Percentiles rank a stretch among this genome's conserved stretches.
These are phyloP conservation scores for Felis chaus DNA, from an alignment of 2,113 vertebrate genomes.

Conservation along the genomic window DNA sequence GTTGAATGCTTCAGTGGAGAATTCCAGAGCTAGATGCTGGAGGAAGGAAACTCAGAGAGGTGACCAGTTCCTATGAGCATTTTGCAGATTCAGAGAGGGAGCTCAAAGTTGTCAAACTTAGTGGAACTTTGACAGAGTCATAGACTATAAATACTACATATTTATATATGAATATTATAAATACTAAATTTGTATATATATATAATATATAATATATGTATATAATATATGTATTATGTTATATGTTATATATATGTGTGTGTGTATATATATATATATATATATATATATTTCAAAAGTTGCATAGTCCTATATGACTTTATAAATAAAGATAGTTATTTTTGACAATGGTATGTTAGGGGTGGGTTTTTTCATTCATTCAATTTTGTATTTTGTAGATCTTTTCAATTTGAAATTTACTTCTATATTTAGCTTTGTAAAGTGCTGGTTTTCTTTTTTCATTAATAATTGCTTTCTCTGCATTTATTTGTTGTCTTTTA, in stretches of 20 bases:
- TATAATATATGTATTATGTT: not conserved
- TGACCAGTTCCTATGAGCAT: not conserved
- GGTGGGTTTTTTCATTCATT: not conserved
- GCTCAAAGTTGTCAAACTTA: not conserved
- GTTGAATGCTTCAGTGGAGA: not conserved
- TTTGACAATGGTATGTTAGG: not conserved
- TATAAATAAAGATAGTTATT: not conserved
- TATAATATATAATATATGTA: not conserved
- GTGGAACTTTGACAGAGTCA: not conserved
- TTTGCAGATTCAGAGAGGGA: not conserved
- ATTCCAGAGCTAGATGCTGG: not conserved
- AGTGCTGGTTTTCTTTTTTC: not conserved
- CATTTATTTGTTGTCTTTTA: not conserved
- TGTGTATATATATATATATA: accelerated
- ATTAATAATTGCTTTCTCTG: not conserved
- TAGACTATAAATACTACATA: not conserved
- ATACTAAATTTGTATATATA: not conserved
- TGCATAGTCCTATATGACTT: not conserved
- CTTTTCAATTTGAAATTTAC: not conserved
- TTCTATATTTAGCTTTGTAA: not conserved
- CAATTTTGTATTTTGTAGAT: not conserved
- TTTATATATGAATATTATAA: not conserved
- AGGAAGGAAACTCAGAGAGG: not conserved
- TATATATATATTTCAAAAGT: not conserved
- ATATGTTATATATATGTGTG: too few relatives aligned